Evolutionary conservation across 2,113 vertebrate species (phyloP).

Genomic region (Eudyptes chrysolophus): DNA sequence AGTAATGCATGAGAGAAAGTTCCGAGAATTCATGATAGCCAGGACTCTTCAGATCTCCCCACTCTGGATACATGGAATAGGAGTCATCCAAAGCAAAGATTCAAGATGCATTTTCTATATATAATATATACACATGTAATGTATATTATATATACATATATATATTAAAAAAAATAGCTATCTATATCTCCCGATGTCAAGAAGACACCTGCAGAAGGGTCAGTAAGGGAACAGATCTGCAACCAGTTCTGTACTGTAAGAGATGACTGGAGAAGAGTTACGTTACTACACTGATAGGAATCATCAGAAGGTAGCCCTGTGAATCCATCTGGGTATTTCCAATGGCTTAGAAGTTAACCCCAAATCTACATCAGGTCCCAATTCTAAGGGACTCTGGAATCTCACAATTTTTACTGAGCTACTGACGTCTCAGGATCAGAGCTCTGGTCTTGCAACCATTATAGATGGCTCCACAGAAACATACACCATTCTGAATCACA

Average conservation of each 20-base stretch:
- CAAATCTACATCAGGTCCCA: background rate
- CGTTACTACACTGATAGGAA: background rate
- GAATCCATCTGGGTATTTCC: background rate
- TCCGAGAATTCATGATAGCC: background rate
- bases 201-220: background rate
- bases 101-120: background rate
- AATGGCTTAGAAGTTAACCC: background rate
- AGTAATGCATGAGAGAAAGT: background rate
- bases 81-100: background rate
- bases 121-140: no score
- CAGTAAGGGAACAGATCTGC: background rate
- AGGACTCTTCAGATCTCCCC: background rate
- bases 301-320: background rate
- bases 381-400: background rate
- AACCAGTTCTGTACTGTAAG: background rate
- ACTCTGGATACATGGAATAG: background rate
- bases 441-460: background rate
- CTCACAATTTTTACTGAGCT: background rate
- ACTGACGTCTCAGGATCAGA: background rate
- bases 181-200: background rate
- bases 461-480: background rate
- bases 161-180: background rate
- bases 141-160: background rate
- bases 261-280: background rate
- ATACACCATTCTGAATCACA: background rate